These are phyloP conservation scores for Conus ventricosus DNA, from an alignment of 1,140 invertebrate genomes.

Conservation along the genomic window DNA sequence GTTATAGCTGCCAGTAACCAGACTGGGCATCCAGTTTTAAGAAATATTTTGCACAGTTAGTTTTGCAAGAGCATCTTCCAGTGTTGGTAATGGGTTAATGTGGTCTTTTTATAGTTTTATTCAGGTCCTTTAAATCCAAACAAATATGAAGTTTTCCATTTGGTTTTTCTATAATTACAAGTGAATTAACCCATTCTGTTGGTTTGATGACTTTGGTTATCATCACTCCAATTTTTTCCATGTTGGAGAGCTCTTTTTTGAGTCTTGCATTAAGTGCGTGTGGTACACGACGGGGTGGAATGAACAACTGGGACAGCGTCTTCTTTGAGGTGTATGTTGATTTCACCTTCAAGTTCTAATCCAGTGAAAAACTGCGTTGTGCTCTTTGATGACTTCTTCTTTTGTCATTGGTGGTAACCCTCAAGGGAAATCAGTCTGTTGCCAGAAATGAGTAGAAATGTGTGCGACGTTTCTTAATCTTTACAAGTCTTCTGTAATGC, in stretches of 20 bases:
- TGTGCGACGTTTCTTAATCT: no score
- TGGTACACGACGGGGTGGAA: not conserved
- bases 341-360: not conserved
- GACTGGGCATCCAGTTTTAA: conserved; percentile 33
- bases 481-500: no score
- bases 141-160: conserved; percentile 8
- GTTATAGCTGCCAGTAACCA: conserved; percentile 69
- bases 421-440: no score
- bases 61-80: not conserved
- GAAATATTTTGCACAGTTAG: conserved; percentile 41
- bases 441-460: no score
- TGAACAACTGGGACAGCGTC: not conserved
- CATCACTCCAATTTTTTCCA: not conserved
- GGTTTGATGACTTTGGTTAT: not conserved
- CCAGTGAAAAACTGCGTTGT: no score
- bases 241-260: not conserved
- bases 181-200: conserved; percentile 13
- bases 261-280: not conserved
- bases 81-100: not conserved
- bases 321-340: not conserved
- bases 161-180: not conserved
- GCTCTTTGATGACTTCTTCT: no score
- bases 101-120: conserved; percentile 8
- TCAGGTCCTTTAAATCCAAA: not conserved
- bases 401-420: no score